Evolutionary conservation across 2,888 invertebrate species (phyloP).

Genomic region (Lepidochitona cinerea): DNA sequence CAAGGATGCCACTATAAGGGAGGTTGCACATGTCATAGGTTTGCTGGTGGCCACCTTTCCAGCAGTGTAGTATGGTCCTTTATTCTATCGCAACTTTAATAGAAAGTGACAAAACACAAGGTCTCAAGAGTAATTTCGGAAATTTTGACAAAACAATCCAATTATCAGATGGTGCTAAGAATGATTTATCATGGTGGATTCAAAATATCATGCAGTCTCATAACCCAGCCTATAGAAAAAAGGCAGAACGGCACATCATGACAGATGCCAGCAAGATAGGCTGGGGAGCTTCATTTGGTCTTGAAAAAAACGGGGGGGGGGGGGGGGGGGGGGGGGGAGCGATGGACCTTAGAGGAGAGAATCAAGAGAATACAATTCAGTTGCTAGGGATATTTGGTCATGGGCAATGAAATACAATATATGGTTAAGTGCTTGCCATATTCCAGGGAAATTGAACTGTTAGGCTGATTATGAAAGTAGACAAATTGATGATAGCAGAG

Average conservation of each 20-base stretch:
- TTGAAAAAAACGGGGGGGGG: not conserved
- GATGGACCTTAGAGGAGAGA: conserved; percentile 21
- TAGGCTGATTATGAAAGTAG: conserved; percentile 20
- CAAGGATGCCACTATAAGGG: conserved; percentile 16
- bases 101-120: conserved; percentile 24
- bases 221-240: no score
- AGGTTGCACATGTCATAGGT: conserved; percentile 24
- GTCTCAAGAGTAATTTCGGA: conserved; percentile 9
- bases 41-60: conserved; percentile 30
- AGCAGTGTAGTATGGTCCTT: conserved; percentile 27
- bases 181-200: conserved; percentile 28
- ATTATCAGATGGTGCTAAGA: conserved; percentile 9
- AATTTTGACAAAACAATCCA: conserved; percentile 23
- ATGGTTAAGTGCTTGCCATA: conserved; percentile 22
- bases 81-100: conserved; percentile 25
- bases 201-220: not conserved
- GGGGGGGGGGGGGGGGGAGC: no score
- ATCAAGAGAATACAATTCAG: conserved; percentile 9
- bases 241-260: no score
- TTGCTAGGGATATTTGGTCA: conserved; percentile 21
- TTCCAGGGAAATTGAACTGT: conserved; percentile 22
- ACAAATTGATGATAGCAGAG: conserved; percentile 16
- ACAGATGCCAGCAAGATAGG: conserved; percentile 24
- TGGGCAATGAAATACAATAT: conserved; percentile 21
- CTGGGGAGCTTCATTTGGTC: conserved; percentile 17